A percentile compares a stretch with the other conserved stretches of the same genome.
Conservation (phyloP, 64 coral and sea anemone genomes). For the Anthopleura sola region DNA sequence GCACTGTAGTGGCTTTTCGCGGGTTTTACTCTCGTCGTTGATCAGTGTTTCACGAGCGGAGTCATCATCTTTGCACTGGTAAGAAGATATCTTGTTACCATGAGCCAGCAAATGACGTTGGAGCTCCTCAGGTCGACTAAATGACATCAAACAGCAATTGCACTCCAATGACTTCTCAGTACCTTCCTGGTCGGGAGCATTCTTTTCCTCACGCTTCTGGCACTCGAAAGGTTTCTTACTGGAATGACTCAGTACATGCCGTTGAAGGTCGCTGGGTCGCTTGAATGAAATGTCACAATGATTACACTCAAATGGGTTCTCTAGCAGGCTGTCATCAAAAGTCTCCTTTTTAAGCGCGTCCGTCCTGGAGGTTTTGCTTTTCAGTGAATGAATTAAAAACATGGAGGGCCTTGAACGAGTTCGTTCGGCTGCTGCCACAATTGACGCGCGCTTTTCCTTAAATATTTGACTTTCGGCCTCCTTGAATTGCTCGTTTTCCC, state of each 20-base stretch:
- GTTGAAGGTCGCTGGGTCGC: conserved; percentile 1
- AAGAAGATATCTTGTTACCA: neutral
- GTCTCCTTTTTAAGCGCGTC: neutral
- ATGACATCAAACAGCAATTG: conserved; percentile 78
- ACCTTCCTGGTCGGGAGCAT: neutral
- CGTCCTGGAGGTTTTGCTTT: neutral
- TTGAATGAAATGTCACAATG: neutral
- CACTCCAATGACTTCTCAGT: conserved; percentile 78
- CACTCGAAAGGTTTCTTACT: neutral
- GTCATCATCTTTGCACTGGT: neutral
- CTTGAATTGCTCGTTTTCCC: neutral
- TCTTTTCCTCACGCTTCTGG: neutral
- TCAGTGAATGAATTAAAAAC: conserved; percentile 7
- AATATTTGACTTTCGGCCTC: neutral
- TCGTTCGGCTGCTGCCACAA: neutral
- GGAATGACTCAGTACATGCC: neutral
- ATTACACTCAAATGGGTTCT: conserved; percentile 23
- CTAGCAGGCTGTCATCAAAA: neutral
- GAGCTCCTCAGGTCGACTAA: conserved; percentile 82
- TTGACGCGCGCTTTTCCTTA: neutral
- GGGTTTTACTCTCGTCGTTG: neutral
- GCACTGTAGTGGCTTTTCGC: conserved; percentile 81
- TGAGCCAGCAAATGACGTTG: conserved; percentile 61
- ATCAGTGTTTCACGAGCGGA: neutral
- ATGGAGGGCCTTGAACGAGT: neutral